A percentile compares a stretch with the other conserved stretches of the same genome.
Evolutionary conservation across 2,888 invertebrate genomes (phyloP).

Genomic region (Pollenia angustigena): DNA sequence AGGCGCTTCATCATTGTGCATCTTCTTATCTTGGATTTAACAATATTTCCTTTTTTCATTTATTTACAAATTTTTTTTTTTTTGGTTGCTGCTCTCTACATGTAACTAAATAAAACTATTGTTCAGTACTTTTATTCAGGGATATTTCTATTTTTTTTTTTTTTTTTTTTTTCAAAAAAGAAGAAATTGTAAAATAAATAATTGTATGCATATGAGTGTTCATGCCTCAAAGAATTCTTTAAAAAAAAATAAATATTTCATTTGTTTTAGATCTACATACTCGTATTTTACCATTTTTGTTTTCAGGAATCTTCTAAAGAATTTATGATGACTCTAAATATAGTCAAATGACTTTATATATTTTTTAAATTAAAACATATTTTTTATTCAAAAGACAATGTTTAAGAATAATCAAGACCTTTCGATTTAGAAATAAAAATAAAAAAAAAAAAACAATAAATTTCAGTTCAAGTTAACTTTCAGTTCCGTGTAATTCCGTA

Average conservation of each 20-base stretch:
- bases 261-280: constrained; percentile 34
- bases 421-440: no score
- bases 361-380: not conserved
- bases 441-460: no score
- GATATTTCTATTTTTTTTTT: constrained; percentile 3
- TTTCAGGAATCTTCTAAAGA: constrained; percentile 11
- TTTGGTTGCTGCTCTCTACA: not conserved
- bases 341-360: not conserved
- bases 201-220: constrained; percentile 29
- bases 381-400: no score
- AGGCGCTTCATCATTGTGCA: constrained; percentile 46
- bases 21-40: constrained; percentile 65
- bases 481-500: no score
- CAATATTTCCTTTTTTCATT: constrained; percentile 20
- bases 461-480: no score
- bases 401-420: no score
- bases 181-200: constrained; percentile 27
- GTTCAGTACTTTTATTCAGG: constrained; percentile 24
- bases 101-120: constrained; percentile 46
- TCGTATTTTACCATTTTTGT: constrained; percentile 20
- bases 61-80: not conserved
- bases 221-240: constrained; percentile 25
- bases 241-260: constrained; percentile 21
- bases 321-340: constrained; percentile 41
- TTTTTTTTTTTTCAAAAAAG: constrained; percentile 9